A percentile compares a stretch with the other conserved stretches of the same genome.
These are phyloP conservation scores for Megalonaias nervosa DNA, from an alignment of 1,140 invertebrate species.

Conservation along the genomic window DNA sequence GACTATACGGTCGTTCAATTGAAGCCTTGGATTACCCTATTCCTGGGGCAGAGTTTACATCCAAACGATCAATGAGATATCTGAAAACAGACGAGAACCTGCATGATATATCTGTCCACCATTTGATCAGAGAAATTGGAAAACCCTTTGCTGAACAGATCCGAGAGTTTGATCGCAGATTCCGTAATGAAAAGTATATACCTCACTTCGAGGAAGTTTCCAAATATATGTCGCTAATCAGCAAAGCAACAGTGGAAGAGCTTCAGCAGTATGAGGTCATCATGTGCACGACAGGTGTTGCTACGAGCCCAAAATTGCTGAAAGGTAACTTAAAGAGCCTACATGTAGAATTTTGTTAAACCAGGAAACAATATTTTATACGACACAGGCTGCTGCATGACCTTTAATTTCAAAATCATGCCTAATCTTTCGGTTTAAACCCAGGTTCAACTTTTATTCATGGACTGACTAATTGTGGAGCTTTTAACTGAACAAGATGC, in stretches of 20 bases:
- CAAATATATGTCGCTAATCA: slow-evolving; percentile 13
- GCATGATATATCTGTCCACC: slow-evolving; percentile 27
- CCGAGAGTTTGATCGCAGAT: slow-evolving; percentile 3
- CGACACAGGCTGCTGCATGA: no score
- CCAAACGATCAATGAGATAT: slow-evolving; percentile 1
- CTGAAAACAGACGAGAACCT: slow-evolving; percentile 4
- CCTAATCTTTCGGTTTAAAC: no score
- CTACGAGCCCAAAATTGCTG: slow-evolving; percentile 10
- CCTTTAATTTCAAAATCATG: no score
- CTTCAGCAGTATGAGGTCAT: slow-evolving; percentile 30
- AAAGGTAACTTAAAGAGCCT: neutral
- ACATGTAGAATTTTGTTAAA: no score
- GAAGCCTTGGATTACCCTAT: slow-evolving; percentile 34
- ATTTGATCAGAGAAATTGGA: slow-evolving; percentile 24
- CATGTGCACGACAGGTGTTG: slow-evolving; percentile 34
- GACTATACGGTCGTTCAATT: slow-evolving; percentile 31
- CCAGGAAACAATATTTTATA: no score
- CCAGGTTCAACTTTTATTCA: no score
- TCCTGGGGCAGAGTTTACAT: slow-evolving; percentile 9
- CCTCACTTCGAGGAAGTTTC: slow-evolving; percentile 9
- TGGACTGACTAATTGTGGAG: no score
- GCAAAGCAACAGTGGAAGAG: slow-evolving; percentile 26
- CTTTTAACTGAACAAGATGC: no score
- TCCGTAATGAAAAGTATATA: no score
- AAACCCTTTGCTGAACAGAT: slow-evolving; percentile 24